Evolutionary conservation across 2,797 vertebrate genomes (phyloP).

Genomic region (Poecilia wingei): DNA sequence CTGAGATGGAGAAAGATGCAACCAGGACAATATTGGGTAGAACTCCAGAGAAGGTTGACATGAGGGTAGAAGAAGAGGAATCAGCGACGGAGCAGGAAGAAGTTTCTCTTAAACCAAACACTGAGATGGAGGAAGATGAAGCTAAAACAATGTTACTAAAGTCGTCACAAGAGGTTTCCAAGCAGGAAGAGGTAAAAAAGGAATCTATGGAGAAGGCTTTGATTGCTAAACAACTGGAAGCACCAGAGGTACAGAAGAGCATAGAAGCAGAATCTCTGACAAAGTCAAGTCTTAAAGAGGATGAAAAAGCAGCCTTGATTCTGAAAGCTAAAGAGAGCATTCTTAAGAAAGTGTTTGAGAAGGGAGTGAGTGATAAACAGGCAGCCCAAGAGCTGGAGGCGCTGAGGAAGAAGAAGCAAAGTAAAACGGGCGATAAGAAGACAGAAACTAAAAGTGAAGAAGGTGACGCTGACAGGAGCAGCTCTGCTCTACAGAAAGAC

Average conservation of each 20-base stretch:
- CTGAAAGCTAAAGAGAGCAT: slow-evolving; percentile 83
- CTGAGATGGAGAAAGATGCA: slow-evolving; percentile 19
- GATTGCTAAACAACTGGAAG: slow-evolving; percentile 32
- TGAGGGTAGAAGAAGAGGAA: slow-evolving; percentile 23
- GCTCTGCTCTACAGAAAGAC: slow-evolving; percentile 6
- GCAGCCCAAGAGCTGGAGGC: slow-evolving; percentile 79
- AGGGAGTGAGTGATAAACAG: slow-evolving; percentile 77
- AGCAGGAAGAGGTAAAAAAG: slow-evolving; percentile 40
- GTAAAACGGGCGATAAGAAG: slow-evolving; percentile 16
- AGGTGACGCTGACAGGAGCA: slow-evolving; percentile 7
- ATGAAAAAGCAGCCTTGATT: slow-evolving; percentile 76
- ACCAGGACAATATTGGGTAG: slow-evolving; percentile 2
- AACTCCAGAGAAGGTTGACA: slow-evolving; percentile 34
- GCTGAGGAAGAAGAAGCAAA: slow-evolving; percentile 66
- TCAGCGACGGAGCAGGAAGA: slow-evolving; percentile 4
- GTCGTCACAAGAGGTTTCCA: slow-evolving; percentile 34
- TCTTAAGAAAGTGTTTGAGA: slow-evolving; percentile 82
- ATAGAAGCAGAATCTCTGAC: slow-evolving; percentile 42
- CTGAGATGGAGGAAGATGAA: slow-evolving; percentile 22
- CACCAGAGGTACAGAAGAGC: slow-evolving; percentile 32
- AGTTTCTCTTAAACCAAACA: background rate
- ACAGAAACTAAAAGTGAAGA: background rate
- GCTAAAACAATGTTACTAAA: slow-evolving; percentile 1
- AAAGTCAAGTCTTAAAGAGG: slow-evolving; percentile 57
- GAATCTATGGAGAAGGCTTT: background rate